A percentile compares a stretch with the other conserved stretches of the same genome.
These are phyloP conservation scores for Cololabis saira DNA, from an alignment of 2,113 vertebrate genomes.

Conservation along the genomic window DNA sequence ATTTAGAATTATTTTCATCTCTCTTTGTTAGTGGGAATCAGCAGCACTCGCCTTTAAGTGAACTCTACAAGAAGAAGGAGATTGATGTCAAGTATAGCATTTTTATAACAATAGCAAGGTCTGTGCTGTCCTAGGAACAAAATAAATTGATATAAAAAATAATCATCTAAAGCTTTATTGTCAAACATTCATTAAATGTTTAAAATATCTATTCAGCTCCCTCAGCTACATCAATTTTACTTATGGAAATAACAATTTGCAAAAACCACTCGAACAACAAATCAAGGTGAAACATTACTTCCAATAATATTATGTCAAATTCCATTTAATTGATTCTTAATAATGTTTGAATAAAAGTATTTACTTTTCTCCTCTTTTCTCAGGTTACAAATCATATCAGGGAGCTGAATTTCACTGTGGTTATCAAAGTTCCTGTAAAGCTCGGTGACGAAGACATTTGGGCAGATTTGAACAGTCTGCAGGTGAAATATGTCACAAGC, in stretches of 20 bases:
- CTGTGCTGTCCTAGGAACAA: constrained; percentile 18
- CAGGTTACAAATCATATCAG: constrained; percentile 81
- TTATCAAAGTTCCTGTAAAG: constrained; percentile 78
- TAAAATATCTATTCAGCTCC: constrained; percentile 66
- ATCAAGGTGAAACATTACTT: constrained; percentile 67
- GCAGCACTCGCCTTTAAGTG: constrained; percentile 14
- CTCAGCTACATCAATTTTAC: constrained; percentile 83
- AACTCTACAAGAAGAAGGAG: constrained; percentile 28
- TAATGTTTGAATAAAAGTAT: neutral
- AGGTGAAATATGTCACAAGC: constrained; percentile 41
- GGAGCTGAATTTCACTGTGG: constrained; percentile 68
- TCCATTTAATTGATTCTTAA: neutral
- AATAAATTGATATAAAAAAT: neutral
- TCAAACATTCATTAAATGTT: neutral
- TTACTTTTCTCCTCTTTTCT: neutral
- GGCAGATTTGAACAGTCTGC: constrained; percentile 51
- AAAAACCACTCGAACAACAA: constrained; percentile 69
- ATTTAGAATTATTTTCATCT: neutral
- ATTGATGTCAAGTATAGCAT: constrained; percentile 79
- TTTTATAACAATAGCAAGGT: constrained; percentile 76
- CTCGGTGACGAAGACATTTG: constrained; percentile 77
- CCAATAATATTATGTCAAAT: neutral
- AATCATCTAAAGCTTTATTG: neutral
- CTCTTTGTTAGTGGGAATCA: constrained; percentile 71
- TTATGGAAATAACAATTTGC: constrained; percentile 57